These are phyloP conservation scores for Trissolcus japonicus DNA, from an alignment of 2,888 invertebrate genomes.

Conservation along the genomic window DNA sequence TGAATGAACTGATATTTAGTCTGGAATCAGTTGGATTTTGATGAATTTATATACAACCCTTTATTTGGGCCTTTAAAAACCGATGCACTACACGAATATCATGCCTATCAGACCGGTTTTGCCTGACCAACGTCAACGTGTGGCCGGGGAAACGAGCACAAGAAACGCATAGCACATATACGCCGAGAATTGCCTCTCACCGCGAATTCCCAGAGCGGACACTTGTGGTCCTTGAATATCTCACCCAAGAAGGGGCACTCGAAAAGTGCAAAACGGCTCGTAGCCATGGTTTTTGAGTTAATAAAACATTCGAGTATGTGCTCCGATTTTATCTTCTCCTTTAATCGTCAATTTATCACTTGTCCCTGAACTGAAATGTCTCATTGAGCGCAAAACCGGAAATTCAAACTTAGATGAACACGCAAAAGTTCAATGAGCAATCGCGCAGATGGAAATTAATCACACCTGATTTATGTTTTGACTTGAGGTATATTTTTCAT, in stretches of 20 bases:
- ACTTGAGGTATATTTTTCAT: too few relatives aligned
- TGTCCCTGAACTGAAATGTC: too few relatives aligned
- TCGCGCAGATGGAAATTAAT: too few relatives aligned
- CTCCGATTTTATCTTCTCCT: too few relatives aligned
- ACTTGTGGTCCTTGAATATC: conserved; percentile 72
- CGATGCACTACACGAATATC: conserved; percentile 46
- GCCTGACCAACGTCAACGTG: conserved; percentile 65
- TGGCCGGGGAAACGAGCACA: conserved; percentile 51
- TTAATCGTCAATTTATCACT: too few relatives aligned
- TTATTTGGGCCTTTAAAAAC: conserved; percentile 41
- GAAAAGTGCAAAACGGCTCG: conserved; percentile 43
- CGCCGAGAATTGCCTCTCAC: conserved; percentile 63
- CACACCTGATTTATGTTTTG: too few relatives aligned
- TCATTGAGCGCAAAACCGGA: too few relatives aligned
- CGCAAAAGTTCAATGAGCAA: too few relatives aligned
- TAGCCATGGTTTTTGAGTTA: background rate
- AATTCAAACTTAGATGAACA: too few relatives aligned
- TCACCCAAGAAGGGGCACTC: conserved; percentile 41
- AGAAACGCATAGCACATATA: conserved; percentile 56
- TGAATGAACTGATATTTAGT: background rate
- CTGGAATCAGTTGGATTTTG: background rate
- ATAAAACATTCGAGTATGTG: too few relatives aligned
- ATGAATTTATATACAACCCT: conserved; percentile 12
- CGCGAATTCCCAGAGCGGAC: conserved; percentile 59
- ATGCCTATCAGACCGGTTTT: conserved; percentile 66